Conservation (phyloP, 2,797 vertebrate species). For the Loris lydekkerianus region DNA sequence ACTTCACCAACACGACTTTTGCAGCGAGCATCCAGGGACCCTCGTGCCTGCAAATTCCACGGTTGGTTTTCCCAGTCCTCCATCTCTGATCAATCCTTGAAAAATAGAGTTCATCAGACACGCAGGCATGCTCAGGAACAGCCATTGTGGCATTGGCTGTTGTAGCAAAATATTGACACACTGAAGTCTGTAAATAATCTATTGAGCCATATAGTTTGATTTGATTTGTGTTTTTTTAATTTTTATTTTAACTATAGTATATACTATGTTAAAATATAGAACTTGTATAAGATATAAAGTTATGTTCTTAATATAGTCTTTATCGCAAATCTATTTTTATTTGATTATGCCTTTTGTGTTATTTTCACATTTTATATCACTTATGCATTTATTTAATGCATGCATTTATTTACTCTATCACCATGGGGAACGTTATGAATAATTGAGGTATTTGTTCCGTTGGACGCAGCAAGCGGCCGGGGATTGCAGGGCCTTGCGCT, state of each 20-base stretch:
- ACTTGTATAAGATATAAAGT: background rate
- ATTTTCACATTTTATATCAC: background rate
- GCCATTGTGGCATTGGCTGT: background rate
- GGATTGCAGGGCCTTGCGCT: background rate
- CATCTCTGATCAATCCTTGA: background rate
- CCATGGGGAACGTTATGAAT: background rate
- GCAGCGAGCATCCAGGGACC: background rate
- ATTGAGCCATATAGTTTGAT: background rate
- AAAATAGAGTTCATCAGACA: background rate
- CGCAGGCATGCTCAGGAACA: background rate
- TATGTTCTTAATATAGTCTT: background rate
- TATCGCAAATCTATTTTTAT: background rate
- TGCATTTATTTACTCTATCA: background rate
- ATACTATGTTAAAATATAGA: background rate
- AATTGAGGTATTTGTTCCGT: background rate
- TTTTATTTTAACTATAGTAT: background rate
- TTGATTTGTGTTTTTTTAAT: background rate
- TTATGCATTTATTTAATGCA: background rate
- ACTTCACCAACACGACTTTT: background rate
- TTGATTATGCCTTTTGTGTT: background rate
- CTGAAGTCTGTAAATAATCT: background rate
- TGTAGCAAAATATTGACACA: background rate
- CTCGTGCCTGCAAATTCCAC: rapidly evolving
- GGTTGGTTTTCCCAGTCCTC: background rate
- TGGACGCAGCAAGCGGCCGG: background rate